These are phyloP conservation scores for Proctacanthus coquilletti DNA, from an alignment of 1,140 invertebrate species.

Conservation along the genomic window DNA sequence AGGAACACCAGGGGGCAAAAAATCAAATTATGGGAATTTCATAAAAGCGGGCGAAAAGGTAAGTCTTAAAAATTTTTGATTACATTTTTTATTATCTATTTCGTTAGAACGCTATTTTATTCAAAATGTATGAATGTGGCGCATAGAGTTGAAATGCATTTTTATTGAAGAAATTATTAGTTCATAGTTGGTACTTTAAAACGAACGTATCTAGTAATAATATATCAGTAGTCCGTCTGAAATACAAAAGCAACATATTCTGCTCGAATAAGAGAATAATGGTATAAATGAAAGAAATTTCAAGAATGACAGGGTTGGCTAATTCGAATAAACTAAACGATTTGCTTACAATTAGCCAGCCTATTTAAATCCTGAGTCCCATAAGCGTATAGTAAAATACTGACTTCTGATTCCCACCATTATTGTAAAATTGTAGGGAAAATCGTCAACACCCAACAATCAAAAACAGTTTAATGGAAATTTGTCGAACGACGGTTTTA, in stretches of 20 bases:
- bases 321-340: background rate
- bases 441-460: background rate
- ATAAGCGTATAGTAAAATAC: too few species aligned
- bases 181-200: conserved; percentile 12
- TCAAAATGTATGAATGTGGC: too few species aligned
- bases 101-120: background rate
- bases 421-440: too few species aligned
- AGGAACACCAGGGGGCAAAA: conserved; percentile 26
- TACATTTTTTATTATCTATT: conserved; percentile 2
- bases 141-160: too few species aligned
- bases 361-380: too few species aligned
- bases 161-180: conserved; percentile 11
- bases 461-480: background rate
- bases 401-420: too few species aligned
- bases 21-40: conserved; percentile 38
- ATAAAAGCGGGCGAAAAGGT: conserved; percentile 37
- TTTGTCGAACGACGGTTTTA: background rate
- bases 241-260: too few species aligned
- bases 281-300: too few species aligned
- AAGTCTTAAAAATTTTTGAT: conserved; percentile 7
- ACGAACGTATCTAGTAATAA: conserved; percentile 5
- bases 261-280: too few species aligned
- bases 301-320: background rate
- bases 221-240: background rate
- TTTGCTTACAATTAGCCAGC: background rate